Evolutionary conservation across 2,888 invertebrate species (phyloP).

Genomic region (Dione juno): DNA sequence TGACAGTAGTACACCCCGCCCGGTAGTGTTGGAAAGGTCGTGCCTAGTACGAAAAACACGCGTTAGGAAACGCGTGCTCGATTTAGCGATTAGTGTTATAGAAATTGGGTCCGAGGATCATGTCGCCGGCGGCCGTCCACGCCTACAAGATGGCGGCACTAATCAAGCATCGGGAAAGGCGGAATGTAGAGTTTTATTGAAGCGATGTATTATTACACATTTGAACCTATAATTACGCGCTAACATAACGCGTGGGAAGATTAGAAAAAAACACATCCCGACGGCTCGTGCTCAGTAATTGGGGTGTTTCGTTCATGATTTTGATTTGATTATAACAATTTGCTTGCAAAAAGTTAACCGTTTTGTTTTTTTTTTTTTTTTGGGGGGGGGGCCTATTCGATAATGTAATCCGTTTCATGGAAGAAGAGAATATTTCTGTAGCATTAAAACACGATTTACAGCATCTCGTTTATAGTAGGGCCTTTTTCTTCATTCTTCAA

Average conservation of each 20-base stretch:
- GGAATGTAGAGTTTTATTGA: constrained; percentile 83
- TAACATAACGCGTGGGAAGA: constrained; percentile 80
- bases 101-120: constrained; percentile 81
- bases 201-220: constrained; percentile 81
- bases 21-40: constrained; percentile 76
- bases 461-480: background rate
- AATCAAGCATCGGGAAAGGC: constrained; percentile 76
- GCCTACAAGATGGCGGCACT: constrained; percentile 83
- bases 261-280: constrained; percentile 76
- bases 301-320: constrained; percentile 66
- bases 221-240: constrained; percentile 79
- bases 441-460: background rate
- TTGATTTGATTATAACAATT: constrained; percentile 64
- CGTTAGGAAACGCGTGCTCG: constrained; percentile 79
- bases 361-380: constrained; percentile 46
- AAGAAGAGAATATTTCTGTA: constrained; percentile 6
- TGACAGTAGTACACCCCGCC: constrained; percentile 81
- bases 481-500: background rate
- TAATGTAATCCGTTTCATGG: constrained; percentile 8
- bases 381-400: constrained; percentile 48
- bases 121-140: constrained; percentile 79
- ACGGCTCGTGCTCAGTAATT: constrained; percentile 79
- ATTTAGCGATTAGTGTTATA: constrained; percentile 82
- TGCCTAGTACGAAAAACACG: constrained; percentile 81
- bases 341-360: constrained; percentile 48